Evolutionary conservation across 2,888 invertebrate genomes (phyloP), one percentile per base, ranked within the genome.

Genomic region (Nezara viridula): DNA sequence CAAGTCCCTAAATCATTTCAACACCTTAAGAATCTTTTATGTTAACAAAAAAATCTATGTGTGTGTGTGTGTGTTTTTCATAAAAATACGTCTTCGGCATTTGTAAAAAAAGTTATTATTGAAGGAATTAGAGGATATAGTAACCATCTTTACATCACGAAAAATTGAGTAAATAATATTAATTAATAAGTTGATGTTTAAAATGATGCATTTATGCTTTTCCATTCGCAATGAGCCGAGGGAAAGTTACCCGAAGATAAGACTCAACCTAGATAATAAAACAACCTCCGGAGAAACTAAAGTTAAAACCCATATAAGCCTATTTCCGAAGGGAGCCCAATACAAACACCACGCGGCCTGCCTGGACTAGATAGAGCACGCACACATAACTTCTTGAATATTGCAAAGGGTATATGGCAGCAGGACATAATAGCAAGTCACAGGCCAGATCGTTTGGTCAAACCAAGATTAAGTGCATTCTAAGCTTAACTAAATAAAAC

Each of bases 251-350:
- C 7, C 9, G 6, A 37, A 73, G 66, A 73, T 73, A 73, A 73
- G 32, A 32, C 32, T 32, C 7, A 73, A 19, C 66, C 6, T 37
- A 73, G 66, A 73, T 73, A 32, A 73, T n/a, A 73, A 66, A 27
- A 73, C 37, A 19, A 37, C 66, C 32, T 73, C 66, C 66, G 66
- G 66, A 37, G 21, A 27, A 19, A 73, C 32, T 37, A 73, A 73
- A 37, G 66, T 73, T 73, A 27, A 37, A 37, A 32, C 19, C 66
- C 66, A 47, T 5, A 24, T 44, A 81, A 81, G 7, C n/a, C 14
- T 24, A 81, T 81, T 81, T 44, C 81, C 81, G 81, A 81, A 44
- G 81, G 24, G 81, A 7, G 81, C 44, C n/a, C 6, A 81, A 44
- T 16, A n/a, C 44, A 81, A 81, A 81, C 81, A 81, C 0, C 14